Evolutionary conservation across 2,888 invertebrate species (phyloP), one percentile per base, ranked within the genome.

Genomic region (Periphyllus acericola): DNA sequence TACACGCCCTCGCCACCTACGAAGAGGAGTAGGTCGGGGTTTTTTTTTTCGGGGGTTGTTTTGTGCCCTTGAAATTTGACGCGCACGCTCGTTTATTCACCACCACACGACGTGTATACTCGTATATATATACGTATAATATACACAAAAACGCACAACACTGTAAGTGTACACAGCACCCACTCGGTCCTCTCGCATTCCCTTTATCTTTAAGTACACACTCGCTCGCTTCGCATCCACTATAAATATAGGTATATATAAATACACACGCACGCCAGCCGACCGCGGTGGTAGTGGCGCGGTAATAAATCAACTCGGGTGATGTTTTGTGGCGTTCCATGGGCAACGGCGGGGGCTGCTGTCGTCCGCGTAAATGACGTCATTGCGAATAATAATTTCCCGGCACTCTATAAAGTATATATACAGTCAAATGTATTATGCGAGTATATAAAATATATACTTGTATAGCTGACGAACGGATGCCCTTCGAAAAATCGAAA

Each of bases 261-360:
- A 46, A 46, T 46, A 46, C 46, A 9, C 40, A 46, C 46, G 60
- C 8, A 60, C 25, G 4, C 25, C 9, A 1, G 25, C 25, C 60
- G 60, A 25, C 32, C 0, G 68, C 8, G 29, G 68, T n/a, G n/a
- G 68, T 32, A 0, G n/a, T 14, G 46, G 8, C 4, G 29, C 14
- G 11, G 68, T 34, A 72, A 72, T 68, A 68, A 68, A 68, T 68
- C 68, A 68, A 68, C 68, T 29, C 68, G 5, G 29, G n/a, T n/a
- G 68, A 78, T 78, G 78, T 78, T 78, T 55, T 52, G 78, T 14
- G 52, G 52, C 40, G 29, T 78, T 52, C 52, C 52, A 78, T 78
- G 32, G 52, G 40, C 46, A n/a, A 75, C 40, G 40, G 40, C 46
- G 46, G 52, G 78, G 32, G 78, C 55, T 55, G 79, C 55, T 79